Conservation (phyloP, 2,113 vertebrate species). For the Tenebrosternarchus preto region DNA sequence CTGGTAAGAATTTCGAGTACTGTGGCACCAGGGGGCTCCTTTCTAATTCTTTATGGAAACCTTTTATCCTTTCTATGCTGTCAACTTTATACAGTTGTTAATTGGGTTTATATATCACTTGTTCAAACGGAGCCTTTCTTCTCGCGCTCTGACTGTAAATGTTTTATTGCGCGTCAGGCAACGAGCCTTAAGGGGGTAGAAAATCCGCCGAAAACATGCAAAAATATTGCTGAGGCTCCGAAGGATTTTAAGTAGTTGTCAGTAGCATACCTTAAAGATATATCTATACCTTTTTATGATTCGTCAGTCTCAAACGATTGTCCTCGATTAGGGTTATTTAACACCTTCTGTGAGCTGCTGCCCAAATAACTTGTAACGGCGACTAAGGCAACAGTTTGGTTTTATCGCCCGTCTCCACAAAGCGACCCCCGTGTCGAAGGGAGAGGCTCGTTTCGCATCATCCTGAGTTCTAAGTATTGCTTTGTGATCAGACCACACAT, state of each 20-base stretch:
- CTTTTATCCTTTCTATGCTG: constrained; percentile 29
- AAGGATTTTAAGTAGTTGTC: background rate
- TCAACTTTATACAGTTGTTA: constrained; percentile 48
- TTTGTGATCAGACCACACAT: too few relatives aligned
- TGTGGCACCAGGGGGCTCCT: constrained; percentile 82
- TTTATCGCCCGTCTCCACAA: too few relatives aligned
- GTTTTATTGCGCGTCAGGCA: constrained; percentile 18
- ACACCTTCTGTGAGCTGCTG: background rate
- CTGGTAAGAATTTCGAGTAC: constrained; percentile 28
- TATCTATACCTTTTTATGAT: background rate
- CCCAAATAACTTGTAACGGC: background rate
- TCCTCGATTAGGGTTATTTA: background rate
- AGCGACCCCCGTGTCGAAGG: too few relatives aligned
- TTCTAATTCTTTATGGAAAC: constrained; percentile 51
- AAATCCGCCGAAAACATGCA: background rate
- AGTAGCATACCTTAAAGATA: background rate
- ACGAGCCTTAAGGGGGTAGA: constrained; percentile 32
- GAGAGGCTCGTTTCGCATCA: too few relatives aligned
- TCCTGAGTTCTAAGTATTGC: too few relatives aligned
- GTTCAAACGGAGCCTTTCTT: constrained; percentile 20
- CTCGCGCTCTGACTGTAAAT: constrained; percentile 23
- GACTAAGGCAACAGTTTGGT: too few relatives aligned
- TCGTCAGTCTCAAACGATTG: background rate
- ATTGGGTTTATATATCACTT: constrained; percentile 42
- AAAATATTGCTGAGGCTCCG: background rate